Evolutionary conservation across 2,113 vertebrate genomes (phyloP), one percentile per base, ranked within the genome.

Genomic region (Brachyistius frenatus): DNA sequence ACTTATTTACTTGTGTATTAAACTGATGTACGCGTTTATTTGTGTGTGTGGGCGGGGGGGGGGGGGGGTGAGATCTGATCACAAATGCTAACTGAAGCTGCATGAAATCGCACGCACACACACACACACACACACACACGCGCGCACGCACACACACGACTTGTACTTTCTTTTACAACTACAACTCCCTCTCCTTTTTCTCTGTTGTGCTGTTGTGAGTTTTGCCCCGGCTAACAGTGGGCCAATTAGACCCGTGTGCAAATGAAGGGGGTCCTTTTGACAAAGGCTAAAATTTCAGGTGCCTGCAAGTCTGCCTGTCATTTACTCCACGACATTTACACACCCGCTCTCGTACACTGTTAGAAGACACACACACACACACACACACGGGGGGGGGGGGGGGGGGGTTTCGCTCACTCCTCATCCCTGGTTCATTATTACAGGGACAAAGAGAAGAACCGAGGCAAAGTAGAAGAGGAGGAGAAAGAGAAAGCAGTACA

Each of bases 231-330:
- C 93, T 93, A 90, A 92, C 90, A 84, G 92, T 23, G 91, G 89
- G 92, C 94, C 95, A 94, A 96, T 91, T 95, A 94, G 91, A 83
- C 91, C 91, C 85, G 76, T 58, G 90, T 77, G 91, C 91, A 95
- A 92, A 95, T 93, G 93, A 96, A 93, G 89, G 90, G 92, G 89
- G 23, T 23, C 94, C 94, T 93, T 93, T 93, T 94, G 81, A 93
- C 90, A 94, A 85, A 95, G 93, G 93, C 92, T 94, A 92, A 95
- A 88, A 96, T 96, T 95, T 94, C 81, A 92, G 95, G 94, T 95
- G 95, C 94, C 95, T 89, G 89, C 76, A 86, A 92, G 95, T 95
- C 95, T 96, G 94, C 86, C 88, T 84, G 82, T 95, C 84, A 85
- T 92, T 85, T 85, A 78, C 62, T 5, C 86, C 77, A 66, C 78